These are phyloP conservation scores for Craniophora ligustri DNA, from an alignment of 2,888 invertebrate species.

Conservation along the genomic window DNA sequence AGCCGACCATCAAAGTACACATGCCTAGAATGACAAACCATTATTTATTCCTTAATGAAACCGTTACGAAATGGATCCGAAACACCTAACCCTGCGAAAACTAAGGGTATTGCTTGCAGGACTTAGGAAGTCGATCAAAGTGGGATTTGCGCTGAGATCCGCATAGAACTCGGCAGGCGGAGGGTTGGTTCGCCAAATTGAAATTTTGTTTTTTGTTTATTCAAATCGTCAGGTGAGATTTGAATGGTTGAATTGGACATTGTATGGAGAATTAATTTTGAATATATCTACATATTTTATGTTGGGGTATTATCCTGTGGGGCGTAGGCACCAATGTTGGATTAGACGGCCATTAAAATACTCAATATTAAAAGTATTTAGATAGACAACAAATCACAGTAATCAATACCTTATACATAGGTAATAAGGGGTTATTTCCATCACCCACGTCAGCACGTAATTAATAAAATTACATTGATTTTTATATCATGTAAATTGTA, in stretches of 20 bases:
- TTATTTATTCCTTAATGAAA: slow-evolving; percentile 53
- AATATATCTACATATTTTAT: slow-evolving; percentile 19
- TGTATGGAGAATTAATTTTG: slow-evolving; percentile 39
- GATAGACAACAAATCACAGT: background rate
- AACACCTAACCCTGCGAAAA: slow-evolving; percentile 70
- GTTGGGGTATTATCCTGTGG: slow-evolving; percentile 6
- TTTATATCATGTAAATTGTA: background rate
- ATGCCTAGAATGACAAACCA: slow-evolving; percentile 3
- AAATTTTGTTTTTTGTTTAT: slow-evolving; percentile 83
- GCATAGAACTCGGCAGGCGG: slow-evolving; percentile 54
- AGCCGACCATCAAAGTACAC: slow-evolving; percentile 18
- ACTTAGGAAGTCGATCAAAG: slow-evolving; percentile 81
- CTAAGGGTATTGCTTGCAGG: slow-evolving; percentile 65
- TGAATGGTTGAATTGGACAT: slow-evolving; percentile 51
- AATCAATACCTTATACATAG: too few relatives aligned
- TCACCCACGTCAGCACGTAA: background rate
- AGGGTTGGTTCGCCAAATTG: slow-evolving; percentile 75
- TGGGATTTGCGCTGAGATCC: slow-evolving; percentile 78
- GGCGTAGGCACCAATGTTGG: background rate
- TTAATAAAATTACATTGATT: background rate
- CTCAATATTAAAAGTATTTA: background rate
- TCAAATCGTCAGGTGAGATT: slow-evolving; percentile 72
- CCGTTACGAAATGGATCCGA: slow-evolving; percentile 59
- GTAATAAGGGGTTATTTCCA: background rate
- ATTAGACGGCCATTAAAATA: background rate